A percentile compares a stretch with the other conserved stretches of the same genome.
These are phyloP conservation scores for Cladorhizidae sp. DNA, from an alignment of 37 sponge, comb jelly and placozoan genomes.

Conservation along the genomic window DNA sequence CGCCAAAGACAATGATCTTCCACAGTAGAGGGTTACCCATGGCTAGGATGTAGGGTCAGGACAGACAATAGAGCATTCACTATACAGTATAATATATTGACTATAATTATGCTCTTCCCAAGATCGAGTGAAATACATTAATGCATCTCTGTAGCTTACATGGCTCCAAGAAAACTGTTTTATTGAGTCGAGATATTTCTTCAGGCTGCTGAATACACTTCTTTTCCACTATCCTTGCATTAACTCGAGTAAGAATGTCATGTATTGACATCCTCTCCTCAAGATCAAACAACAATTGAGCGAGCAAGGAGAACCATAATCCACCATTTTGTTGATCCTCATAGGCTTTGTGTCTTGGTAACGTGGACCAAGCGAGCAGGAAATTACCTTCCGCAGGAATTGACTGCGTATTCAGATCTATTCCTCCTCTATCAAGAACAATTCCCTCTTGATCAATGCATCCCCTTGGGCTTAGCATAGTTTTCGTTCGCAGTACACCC, in stretches of 20 bases:
- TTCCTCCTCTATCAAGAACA: neutral
- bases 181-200: constrained; percentile 5
- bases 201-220: constrained; percentile 33
- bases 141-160: too few relatives aligned
- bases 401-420: neutral
- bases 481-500: neutral
- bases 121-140: too few relatives aligned
- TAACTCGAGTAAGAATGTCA: constrained; percentile 38
- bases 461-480: constrained; percentile 14
- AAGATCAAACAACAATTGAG: neutral
- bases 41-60: too few relatives aligned
- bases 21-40: too few relatives aligned
- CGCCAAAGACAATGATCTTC: too few relatives aligned
- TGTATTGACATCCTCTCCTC: neutral
- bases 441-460: neutral
- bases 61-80: too few relatives aligned
- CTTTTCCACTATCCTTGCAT: neutral
- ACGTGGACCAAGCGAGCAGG: constrained; percentile 46
- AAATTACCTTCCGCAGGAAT: constrained; percentile 30
- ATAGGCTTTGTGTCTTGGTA: constrained; percentile 27
- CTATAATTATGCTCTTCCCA: too few relatives aligned
- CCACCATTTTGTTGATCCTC: constrained; percentile 23
- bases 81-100: too few relatives aligned
- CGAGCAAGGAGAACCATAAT: constrained; percentile 37
- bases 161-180: constrained; percentile 9